Evolutionary conservation across 1,140 invertebrate species (phyloP).

Genomic region (Drosophila pallidifrons): DNA sequence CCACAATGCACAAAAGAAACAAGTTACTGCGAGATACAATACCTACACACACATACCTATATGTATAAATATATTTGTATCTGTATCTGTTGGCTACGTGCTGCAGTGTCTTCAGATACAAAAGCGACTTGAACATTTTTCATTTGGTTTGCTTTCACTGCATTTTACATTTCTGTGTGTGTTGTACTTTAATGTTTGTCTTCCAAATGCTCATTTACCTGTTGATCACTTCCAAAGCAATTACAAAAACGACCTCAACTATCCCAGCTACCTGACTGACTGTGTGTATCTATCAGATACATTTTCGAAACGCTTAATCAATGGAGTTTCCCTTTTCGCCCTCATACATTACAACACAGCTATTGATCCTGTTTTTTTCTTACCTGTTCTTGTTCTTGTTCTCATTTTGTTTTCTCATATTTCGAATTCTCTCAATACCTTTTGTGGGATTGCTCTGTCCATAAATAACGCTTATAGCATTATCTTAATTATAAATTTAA

Average conservation of each 20-base stretch:
- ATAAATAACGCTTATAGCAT: constrained; percentile 27
- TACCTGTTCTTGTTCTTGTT: constrained; percentile 53
- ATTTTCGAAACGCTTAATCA: constrained; percentile 55
- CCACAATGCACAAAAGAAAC: constrained; percentile 44
- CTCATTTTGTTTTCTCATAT: constrained; percentile 15
- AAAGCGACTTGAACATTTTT: constrained; percentile 9
- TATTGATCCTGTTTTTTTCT: constrained; percentile 18
- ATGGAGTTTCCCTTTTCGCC: constrained; percentile 48
- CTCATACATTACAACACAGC: constrained; percentile 35
- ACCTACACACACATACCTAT: constrained; percentile 1
- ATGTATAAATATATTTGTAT: constrained; percentile 8
- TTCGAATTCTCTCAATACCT: constrained; percentile 10
- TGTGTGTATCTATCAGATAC: constrained; percentile 37
- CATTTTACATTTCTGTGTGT: constrained; percentile 28
- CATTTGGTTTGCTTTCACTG: constrained; percentile 59
- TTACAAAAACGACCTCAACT: constrained; percentile 43
- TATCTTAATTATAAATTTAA: constrained; percentile 48
- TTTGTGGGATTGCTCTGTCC: constrained; percentile 13
- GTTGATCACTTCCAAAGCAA: constrained; percentile 7
- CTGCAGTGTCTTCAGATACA: constrained; percentile 11
- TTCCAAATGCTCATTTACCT: constrained; percentile 46
- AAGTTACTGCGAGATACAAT: constrained; percentile 40
- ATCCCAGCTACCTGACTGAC: constrained; percentile 15
- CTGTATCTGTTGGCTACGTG: constrained; percentile 16
- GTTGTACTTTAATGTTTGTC: constrained; percentile 23